Conservation (phyloP, 1,140 invertebrate genomes). For the Drosophila kikkawai region DNA sequence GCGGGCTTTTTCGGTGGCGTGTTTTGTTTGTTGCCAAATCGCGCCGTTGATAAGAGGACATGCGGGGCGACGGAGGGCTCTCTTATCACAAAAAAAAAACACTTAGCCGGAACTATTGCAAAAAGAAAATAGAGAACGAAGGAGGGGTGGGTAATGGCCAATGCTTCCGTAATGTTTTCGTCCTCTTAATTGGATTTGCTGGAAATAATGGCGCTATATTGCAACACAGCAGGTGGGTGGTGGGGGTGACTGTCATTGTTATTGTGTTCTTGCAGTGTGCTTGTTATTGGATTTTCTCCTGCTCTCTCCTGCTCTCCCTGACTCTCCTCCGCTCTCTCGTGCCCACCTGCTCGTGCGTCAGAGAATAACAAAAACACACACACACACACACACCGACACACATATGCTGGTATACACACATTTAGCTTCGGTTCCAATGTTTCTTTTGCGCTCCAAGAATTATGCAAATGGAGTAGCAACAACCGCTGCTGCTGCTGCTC, state of each 20-base stretch:
- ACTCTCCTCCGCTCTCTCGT: constrained; percentile 26
- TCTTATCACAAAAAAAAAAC: constrained; percentile 40
- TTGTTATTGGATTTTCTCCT: constrained; percentile 74
- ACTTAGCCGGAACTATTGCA: constrained; percentile 25
- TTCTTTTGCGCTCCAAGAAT: constrained; percentile 63
- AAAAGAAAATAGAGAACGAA: constrained; percentile 15
- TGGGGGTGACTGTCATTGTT: constrained; percentile 22
- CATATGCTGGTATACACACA: constrained; percentile 62
- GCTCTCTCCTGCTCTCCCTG: constrained; percentile 25
- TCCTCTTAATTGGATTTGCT: constrained; percentile 74
- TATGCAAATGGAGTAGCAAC: constrained; percentile 58
- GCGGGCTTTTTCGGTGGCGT: constrained; percentile 63
- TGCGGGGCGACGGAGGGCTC: constrained; percentile 2
- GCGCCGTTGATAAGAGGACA: constrained; percentile 57
- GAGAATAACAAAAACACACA: constrained; percentile 79
- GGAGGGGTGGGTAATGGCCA: constrained; percentile 26
- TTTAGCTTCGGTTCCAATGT: constrained; percentile 30
- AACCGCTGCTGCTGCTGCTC: constrained; percentile 28
- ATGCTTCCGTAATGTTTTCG: constrained; percentile 53
- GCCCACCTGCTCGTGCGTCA: constrained; percentile 78
- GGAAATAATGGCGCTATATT: constrained; percentile 55
- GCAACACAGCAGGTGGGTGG: constrained; percentile 31
- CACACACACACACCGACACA: constrained; percentile 32
- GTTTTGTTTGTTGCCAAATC: constrained; percentile 64
- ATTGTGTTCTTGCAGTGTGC: constrained; percentile 27